Evolutionary conservation across 1,140 invertebrate species (phyloP).

Genomic region (Drosophila nebulosa): DNA sequence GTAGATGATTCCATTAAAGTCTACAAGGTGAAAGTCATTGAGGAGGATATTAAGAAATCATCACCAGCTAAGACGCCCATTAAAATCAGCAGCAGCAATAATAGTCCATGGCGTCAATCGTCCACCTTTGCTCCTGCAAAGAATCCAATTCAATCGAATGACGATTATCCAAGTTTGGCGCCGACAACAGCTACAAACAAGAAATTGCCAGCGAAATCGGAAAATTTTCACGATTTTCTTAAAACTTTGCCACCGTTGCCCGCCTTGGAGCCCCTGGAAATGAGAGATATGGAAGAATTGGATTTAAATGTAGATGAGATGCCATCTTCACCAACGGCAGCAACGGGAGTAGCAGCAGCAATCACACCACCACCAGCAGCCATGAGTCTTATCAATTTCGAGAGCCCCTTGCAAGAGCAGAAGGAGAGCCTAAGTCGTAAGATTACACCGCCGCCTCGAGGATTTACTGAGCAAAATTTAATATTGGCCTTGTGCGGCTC

Average conservation of each 20-base stretch:
- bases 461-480: slow-evolving; percentile 67
- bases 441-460: slow-evolving; percentile 60
- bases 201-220: neutral
- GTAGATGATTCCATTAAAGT: neutral
- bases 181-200: neutral
- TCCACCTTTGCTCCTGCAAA: neutral
- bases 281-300: slow-evolving; percentile 1
- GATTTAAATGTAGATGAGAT: neutral
- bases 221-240: slow-evolving; percentile 64
- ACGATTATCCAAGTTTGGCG: neutral
- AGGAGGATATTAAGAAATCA: neutral
- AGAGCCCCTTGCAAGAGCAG: slow-evolving; percentile 75
- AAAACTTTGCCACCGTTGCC: slow-evolving; percentile 65
- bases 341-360: neutral
- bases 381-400: slow-evolving; percentile 74
- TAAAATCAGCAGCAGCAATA: neutral
- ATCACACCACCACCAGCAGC: neutral
- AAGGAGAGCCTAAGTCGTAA: slow-evolving; percentile 38
- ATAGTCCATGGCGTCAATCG: neutral
- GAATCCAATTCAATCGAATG: neutral
- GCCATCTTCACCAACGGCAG: neutral
- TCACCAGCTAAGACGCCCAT: neutral
- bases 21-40: neutral
- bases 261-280: slow-evolving; percentile 57
- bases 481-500: slow-evolving; percentile 76